Evolutionary conservation across 2,888 invertebrate species (phyloP), one percentile per base, ranked within the genome.

Genomic region (Platycnemis pennipes): DNA sequence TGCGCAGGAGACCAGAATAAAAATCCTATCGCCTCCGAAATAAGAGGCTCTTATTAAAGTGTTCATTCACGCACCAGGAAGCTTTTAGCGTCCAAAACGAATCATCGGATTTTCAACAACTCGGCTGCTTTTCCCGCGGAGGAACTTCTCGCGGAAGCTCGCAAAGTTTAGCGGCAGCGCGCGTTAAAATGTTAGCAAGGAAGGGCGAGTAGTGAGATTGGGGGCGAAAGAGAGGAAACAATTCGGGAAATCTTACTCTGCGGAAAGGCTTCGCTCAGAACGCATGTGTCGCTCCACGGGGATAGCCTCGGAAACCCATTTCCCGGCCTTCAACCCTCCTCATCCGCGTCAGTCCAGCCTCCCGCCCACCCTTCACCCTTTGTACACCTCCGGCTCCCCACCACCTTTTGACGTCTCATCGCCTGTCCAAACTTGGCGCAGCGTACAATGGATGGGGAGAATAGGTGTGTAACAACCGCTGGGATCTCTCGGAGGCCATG

Each of bases 341-440:
- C 37, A 5, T 77, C 37, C 77, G 63, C 63, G 63, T 63, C 63
- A 63, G n/a, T 63, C 63, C n/a, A 26, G n/a, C 22, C 63, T 4
- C n/a, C 2, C 26, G 4, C 37, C 31, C 37, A 0, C 8, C 37
- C 77, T 13, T 31, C 37, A 19, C 16, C 77, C 77, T 77, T 77
- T 77, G 77, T 77, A 37, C 77, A 11, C 13, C 7, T 31, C 77
- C 26, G 77, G 37, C 77, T 77, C 77, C 8, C 37, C 77, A 26
- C 77, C 77, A 37, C 77, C 77, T 77, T 77, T 77, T 37, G 77
- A 77, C 77, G 77, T 77, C 37, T 77, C 77, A 77, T 37, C 77
- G 77, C 77, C 77, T 77, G 77, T 77, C 77, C 77, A 77, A 77
- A 77, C 77, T 31, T 77, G 77, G 77, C 77, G 77, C 77, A 7